A percentile compares a stretch with the other conserved stretches of the same genome.
Evolutionary conservation across 2,888 invertebrate genomes (phyloP).

Genomic region (Drosophila kanekoi): DNA sequence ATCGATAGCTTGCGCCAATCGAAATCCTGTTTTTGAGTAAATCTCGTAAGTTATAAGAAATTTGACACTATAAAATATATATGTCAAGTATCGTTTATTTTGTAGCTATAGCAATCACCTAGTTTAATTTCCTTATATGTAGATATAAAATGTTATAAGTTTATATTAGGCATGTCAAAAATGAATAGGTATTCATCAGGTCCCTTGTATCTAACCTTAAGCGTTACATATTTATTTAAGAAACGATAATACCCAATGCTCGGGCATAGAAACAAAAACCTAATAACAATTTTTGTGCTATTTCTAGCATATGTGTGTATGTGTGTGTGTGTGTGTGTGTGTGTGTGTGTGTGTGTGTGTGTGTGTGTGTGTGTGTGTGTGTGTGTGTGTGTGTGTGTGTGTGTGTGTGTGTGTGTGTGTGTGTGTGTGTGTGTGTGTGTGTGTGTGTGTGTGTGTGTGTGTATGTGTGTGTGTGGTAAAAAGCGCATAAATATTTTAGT

Average conservation of each 20-base stretch:
- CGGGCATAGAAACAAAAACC: slow-evolving; percentile 8
- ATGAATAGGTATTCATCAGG: no score
- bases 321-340: slow-evolving; percentile 17
- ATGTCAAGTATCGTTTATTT: no score
- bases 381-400: slow-evolving; percentile 24
- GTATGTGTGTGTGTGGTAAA: slow-evolving; percentile 32
- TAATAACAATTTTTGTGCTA: slow-evolving; percentile 17
- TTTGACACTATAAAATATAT: no score
- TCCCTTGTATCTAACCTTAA: not conserved
- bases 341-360: slow-evolving; percentile 23
- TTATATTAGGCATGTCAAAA: no score
- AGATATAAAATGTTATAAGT: no score
- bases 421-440: slow-evolving; percentile 21
- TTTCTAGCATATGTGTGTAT: slow-evolving; percentile 17
- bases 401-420: slow-evolving; percentile 23
- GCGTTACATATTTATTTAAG: slow-evolving; percentile 2
- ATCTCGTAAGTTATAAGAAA: no score
- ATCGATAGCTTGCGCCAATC: no score
- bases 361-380: slow-evolving; percentile 24
- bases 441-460: slow-evolving; percentile 24
- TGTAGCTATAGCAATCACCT: no score
- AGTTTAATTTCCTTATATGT: no score
- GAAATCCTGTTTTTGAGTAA: no score
- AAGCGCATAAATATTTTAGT: slow-evolving; percentile 72
- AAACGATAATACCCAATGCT: slow-evolving; percentile 5